Percentiles rank a stretch among this genome's conserved stretches.
These are phyloP conservation scores for Drosophila bocqueti DNA, from an alignment of 1,140 invertebrate species.

Conservation along the genomic window DNA sequence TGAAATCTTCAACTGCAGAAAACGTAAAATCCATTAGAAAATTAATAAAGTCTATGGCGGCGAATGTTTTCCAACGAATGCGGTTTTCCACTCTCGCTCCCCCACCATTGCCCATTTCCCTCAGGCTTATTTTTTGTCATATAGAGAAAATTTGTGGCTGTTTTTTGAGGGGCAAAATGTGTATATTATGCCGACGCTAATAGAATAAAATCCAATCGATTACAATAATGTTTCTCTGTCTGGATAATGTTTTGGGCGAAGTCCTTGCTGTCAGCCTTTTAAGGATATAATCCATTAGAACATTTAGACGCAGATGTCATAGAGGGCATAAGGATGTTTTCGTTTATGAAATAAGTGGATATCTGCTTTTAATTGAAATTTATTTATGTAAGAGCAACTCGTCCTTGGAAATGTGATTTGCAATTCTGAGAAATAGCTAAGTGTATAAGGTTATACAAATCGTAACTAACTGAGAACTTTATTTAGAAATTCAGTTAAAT, in stretches of 20 bases:
- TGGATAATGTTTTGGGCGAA: constrained; percentile 36
- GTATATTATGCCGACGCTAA: constrained; percentile 51
- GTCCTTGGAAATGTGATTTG: neutral
- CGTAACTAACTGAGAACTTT: neutral
- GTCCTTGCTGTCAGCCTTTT: constrained; percentile 19
- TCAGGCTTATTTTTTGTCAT: constrained; percentile 39
- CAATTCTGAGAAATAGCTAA: neutral
- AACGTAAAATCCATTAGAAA: constrained; percentile 85
- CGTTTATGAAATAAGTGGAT: constrained; percentile 17
- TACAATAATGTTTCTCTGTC: constrained; percentile 63
- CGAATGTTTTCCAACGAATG: constrained; percentile 47
- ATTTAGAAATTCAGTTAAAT: neutral
- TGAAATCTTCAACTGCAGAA: constrained; percentile 77
- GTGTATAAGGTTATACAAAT: neutral
- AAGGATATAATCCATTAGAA: constrained; percentile 50
- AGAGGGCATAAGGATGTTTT: constrained; percentile 3
- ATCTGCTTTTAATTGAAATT: constrained; percentile 12
- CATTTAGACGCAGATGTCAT: constrained; percentile 24
- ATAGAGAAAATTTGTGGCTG: constrained; percentile 52
- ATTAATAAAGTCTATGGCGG: constrained; percentile 77
- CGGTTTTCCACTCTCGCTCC: constrained; percentile 49
- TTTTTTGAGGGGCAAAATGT: constrained; percentile 44
- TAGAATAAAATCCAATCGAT: constrained; percentile 73
- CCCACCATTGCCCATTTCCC: neutral
- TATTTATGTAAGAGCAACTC: neutral